These are phyloP conservation scores for Platalea minor DNA, from an alignment of 2,797 vertebrate species.

Conservation along the genomic window DNA sequence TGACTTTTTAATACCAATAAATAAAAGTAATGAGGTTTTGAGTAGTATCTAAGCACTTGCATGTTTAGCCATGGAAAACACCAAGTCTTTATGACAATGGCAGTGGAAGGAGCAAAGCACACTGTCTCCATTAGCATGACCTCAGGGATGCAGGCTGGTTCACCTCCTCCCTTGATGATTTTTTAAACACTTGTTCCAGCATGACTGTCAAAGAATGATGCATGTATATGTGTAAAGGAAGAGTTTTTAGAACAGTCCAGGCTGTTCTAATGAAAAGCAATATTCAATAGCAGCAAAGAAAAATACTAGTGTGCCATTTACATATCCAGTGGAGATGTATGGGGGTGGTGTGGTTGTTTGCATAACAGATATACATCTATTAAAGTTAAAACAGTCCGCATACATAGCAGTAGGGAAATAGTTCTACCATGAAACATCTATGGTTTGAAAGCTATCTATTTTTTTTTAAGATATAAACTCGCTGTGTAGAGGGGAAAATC, in stretches of 20 bases:
- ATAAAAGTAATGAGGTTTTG: constrained; percentile 15
- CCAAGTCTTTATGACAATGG: not conserved
- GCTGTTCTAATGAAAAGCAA: not conserved
- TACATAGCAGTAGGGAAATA: not conserved
- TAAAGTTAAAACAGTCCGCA: not conserved
- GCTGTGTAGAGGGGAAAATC: not conserved
- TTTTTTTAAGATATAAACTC: not conserved
- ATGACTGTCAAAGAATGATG: not conserved
- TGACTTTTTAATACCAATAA: constrained; percentile 7
- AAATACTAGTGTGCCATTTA: not conserved
- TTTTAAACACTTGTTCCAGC: not conserved
- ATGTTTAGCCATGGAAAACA: not conserved
- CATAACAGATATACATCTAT: not conserved
- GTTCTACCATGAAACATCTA: not conserved
- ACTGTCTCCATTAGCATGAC: not conserved
- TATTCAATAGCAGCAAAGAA: not conserved
- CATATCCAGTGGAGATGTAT: not conserved
- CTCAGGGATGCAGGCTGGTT: not conserved
- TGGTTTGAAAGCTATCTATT: not conserved
- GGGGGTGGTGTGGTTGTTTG: not conserved
- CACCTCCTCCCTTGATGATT: not conserved
- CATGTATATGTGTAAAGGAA: not conserved
- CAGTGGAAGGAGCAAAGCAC: not conserved
- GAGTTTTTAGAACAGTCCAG: not conserved
- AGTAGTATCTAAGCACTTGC: not conserved